These are phyloP conservation scores for Poeciliopsis retropinna DNA, from an alignment of 2,113 vertebrate genomes.

Conservation along the genomic window DNA sequence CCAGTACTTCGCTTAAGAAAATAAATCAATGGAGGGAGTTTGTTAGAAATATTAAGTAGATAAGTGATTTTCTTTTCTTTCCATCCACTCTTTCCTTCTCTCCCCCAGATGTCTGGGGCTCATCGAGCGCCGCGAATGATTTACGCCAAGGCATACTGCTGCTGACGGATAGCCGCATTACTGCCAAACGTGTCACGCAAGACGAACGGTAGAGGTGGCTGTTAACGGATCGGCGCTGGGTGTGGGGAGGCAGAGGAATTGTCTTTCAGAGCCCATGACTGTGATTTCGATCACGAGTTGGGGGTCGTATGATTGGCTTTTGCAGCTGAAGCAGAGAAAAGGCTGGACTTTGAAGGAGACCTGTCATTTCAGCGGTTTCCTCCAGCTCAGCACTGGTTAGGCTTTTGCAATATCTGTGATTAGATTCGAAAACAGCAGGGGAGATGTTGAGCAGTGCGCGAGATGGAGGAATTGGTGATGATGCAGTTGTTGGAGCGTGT, in stretches of 20 bases:
- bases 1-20: too few relatives aligned
- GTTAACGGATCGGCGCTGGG: slow-evolving; percentile 29
- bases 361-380: slow-evolving; percentile 31
- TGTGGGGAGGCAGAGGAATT: slow-evolving; percentile 12
- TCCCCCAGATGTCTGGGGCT: slow-evolving; percentile 76
- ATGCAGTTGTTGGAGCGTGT: slow-evolving; percentile 38
- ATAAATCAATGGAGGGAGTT: too few relatives aligned
- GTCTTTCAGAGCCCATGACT: slow-evolving; percentile 33
- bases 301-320: slow-evolving; percentile 8
- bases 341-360: slow-evolving; percentile 27
- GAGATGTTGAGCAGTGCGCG: slow-evolving; percentile 20
- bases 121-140: slow-evolving; percentile 78
- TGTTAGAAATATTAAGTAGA: too few relatives aligned
- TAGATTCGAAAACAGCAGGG: slow-evolving; percentile 57
- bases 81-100: slow-evolving; percentile 4
- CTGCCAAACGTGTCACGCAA: slow-evolving; percentile 77
- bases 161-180: slow-evolving; percentile 79
- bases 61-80: too few relatives aligned
- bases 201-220: slow-evolving; percentile 58
- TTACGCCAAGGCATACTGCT: slow-evolving; percentile 80
- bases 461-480: slow-evolving; percentile 23
- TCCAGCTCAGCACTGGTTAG: slow-evolving; percentile 21
- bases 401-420: slow-evolving; percentile 60
- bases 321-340: slow-evolving; percentile 2
- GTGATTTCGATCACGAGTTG: not conserved